Evolutionary conservation across 2,797 vertebrate genomes (phyloP).

Genomic region (Pteropus rufus): DNA sequence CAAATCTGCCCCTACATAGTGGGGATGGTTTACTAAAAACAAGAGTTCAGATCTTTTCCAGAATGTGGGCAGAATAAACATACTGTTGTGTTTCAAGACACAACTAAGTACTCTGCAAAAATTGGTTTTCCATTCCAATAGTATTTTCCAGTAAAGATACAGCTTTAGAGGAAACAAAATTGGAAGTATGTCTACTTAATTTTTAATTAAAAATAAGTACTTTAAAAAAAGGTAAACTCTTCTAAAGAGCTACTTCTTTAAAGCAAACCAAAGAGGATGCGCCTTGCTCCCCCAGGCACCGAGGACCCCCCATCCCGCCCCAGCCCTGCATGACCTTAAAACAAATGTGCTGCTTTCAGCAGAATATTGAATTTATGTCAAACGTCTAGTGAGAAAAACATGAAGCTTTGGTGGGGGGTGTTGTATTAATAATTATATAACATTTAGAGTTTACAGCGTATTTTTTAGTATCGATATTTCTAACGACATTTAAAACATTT

Average conservation of each 20-base stretch:
- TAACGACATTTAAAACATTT: neutral
- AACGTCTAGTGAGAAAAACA: neutral
- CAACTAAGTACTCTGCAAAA: neutral
- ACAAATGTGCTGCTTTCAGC: neutral
- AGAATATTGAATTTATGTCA: neutral
- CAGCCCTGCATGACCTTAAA: fast-evolving
- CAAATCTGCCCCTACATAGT: neutral
- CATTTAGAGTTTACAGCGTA: neutral
- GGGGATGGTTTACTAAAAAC: neutral
- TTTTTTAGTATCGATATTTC: neutral
- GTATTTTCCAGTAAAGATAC: neutral
- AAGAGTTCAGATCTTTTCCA: neutral
- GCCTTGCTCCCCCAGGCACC: no score
- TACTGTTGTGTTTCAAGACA: neutral
- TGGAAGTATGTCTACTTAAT: neutral
- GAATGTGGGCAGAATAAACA: neutral
- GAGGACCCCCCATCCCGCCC: neutral
- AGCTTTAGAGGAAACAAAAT: neutral
- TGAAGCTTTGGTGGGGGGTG: fast-evolving
- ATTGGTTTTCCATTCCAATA: neutral
- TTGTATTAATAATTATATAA: fast-evolving
- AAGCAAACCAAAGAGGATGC: neutral
- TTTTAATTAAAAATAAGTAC: neutral
- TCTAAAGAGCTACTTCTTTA: neutral
- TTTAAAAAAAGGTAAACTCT: neutral